These are phyloP conservation scores for Mycogona germanica DNA, from an alignment of 2,888 invertebrate genomes.

Conservation along the genomic window DNA sequence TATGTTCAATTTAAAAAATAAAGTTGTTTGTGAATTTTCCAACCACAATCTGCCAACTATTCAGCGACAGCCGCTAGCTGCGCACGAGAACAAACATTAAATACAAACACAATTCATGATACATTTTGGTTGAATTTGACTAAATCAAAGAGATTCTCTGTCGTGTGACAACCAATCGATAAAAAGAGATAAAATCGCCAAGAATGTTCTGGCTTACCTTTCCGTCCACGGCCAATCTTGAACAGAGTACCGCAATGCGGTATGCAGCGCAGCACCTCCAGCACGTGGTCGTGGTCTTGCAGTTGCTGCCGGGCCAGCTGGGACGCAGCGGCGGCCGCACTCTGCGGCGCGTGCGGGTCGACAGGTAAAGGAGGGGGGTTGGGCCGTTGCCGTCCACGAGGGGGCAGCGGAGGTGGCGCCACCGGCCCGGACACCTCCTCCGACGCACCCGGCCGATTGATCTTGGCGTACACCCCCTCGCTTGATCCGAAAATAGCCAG, in stretches of 20 bases:
- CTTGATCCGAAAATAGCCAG: neutral
- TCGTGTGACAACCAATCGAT: neutral
- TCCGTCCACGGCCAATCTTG: slow-evolving; percentile 7
- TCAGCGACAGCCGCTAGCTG: too few species aligned
- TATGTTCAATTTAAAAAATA: too few species aligned
- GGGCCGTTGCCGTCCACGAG: neutral
- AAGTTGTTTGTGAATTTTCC: too few species aligned
- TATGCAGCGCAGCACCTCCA: neutral
- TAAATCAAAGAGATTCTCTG: neutral
- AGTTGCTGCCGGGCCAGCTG: neutral
- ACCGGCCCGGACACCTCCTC: neutral
- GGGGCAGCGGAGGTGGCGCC: slow-evolving; percentile 3
- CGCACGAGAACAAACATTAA: too few species aligned
- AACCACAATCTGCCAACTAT: too few species aligned
- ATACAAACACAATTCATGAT: too few species aligned
- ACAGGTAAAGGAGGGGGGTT: neutral
- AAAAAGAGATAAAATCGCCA: neutral
- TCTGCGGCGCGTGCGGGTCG: neutral
- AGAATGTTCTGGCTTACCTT: slow-evolving; percentile 3
- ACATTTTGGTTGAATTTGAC: neutral
- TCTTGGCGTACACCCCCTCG: slow-evolving; percentile 15
- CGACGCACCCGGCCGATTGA: neutral
- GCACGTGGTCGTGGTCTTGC: neutral
- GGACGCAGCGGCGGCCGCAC: neutral
- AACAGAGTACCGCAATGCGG: slow-evolving; percentile 7